Base-by-base conservation (phyloP, 92 coral and sea anemone genomes). In the Zoanthus sociatus region DNA sequence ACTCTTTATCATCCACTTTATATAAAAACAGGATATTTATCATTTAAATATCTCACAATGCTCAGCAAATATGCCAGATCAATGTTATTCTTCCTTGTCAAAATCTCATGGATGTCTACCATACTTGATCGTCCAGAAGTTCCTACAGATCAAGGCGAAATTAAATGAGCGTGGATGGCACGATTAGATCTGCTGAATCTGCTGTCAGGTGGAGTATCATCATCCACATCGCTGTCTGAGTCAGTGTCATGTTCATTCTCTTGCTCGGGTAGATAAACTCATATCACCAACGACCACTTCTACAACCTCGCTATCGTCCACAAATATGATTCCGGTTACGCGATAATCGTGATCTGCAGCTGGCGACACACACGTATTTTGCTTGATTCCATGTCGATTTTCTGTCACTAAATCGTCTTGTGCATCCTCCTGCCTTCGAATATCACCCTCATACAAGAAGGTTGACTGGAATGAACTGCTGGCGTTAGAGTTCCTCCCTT, bases 211-310 rank as follows among this genome's bases (percentile, higher is more conserved):
- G 79, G 61, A 58, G 53, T 75, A 31, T 33, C 55, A 75, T 75
- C 79, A 1, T 75, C 79, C 58, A 75, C 54, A 75, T 42, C 55
- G 56, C 79, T 75, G 33, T 75, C 56, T 11, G 55, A 75, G 79
- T 75, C 4, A 56, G 56, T 75, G 79, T 75, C 79, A 13, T 32
- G 15, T 75, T 75, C 79, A 75, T 75, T 18, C 33, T 75, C 79
- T 75, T 75, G 58, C 78, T 30, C 78, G 31, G 78, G 78, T 73
- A 42, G 78, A 75, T 75, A 56, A 31, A 13, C 26, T 30, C 53
- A 75, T 18, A 7, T 73, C 78, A 33, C 79, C 54, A 75, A 75
- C 79, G 44, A 33, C 79, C 33, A 75, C 79, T 5, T 26, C 17
- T 75, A 10, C 79, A 75, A 75, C 61, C 61, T 9, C 32, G 79